Evolutionary conservation across 2,113 vertebrate genomes (phyloP).

Genomic region (Australoheros scitulus): DNA sequence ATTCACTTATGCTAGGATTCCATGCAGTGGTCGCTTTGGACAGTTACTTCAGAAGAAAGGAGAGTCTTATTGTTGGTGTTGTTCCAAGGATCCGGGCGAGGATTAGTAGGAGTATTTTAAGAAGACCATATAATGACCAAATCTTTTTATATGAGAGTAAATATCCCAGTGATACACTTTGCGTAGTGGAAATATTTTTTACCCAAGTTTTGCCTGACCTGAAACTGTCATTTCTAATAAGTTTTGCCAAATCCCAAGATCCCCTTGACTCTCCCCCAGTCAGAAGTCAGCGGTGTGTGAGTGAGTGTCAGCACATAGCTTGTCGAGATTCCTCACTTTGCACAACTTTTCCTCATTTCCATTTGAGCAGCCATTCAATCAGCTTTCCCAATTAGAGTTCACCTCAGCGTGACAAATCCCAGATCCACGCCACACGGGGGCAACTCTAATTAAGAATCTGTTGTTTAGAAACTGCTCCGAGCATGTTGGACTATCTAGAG

Average conservation of each 20-base stretch:
- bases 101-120: constrained; percentile 9
- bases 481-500: not conserved
- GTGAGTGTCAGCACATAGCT: not conserved
- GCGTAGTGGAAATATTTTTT: not conserved
- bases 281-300: not conserved
- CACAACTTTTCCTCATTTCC: constrained; percentile 31
- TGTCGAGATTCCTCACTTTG: constrained; percentile 8
- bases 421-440: constrained; percentile 10
- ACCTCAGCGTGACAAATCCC: constrained; percentile 52
- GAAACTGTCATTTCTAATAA: constrained; percentile 37
- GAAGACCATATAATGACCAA: not conserved
- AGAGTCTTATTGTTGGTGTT: not conserved
- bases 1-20: not conserved
- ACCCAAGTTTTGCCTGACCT: constrained; percentile 16
- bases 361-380: constrained; percentile 14
- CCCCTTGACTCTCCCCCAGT: not conserved
- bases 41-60: not conserved
- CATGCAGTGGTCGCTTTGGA: not conserved
- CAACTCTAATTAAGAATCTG: constrained; percentile 39
- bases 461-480: constrained; percentile 22
- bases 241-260: constrained; percentile 33
- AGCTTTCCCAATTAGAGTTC: constrained; percentile 54
- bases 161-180: constrained; percentile 9
- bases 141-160: constrained; percentile 5
- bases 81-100: constrained; percentile 7